Evolutionary conservation across 1,140 invertebrate genomes (phyloP), one percentile per base, ranked within the genome.

Genomic region (Prorops nasuta): DNA sequence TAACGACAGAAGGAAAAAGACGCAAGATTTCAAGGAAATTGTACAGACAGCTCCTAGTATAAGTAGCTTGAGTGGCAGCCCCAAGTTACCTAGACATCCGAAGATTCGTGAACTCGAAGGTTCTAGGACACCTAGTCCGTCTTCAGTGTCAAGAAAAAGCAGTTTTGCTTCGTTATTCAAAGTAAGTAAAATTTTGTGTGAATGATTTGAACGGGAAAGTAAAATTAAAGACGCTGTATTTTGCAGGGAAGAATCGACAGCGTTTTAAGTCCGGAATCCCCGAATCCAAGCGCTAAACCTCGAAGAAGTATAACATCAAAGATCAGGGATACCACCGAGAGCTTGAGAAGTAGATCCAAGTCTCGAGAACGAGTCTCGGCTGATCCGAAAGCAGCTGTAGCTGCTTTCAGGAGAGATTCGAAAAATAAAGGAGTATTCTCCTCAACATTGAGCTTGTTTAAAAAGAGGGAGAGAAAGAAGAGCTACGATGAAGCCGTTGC

Each of bases 81-180:
- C 69, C 0, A 73, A 75, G 18, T 59, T 74, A 16, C 64, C 71
- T 1, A 71, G 69, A 35, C 69, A 77, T 36, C 74, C 70, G 9
- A 79, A 81, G 42, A 71, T 77, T 1, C 74, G 78, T 7, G 71
- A 76, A 21, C 56, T 69, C 2, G 72, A 73, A 66, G 57, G 76
- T 60, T 76, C 76, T 3, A 69, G 74, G 36, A 81, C 79, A 15
- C 80, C 82, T 0, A 83, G 82, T 54, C 83, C 82, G 8, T 81
- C 74, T 12, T 77, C 83, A 0, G 80, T 86, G 0, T 89, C 88
- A 0, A 78, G 89, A 36, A 90, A 90, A 64, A 89, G 85, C 54
- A 90, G 88, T 16, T 90, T 91, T 58, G 84, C 87, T 51, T 89
- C 86, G 1, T 69, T 91, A 4, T 91, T 91, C 60, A 86, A 86